These are phyloP conservation scores for Penaeus indicus DNA, from an alignment of 1,140 invertebrate species.

Conservation along the genomic window DNA sequence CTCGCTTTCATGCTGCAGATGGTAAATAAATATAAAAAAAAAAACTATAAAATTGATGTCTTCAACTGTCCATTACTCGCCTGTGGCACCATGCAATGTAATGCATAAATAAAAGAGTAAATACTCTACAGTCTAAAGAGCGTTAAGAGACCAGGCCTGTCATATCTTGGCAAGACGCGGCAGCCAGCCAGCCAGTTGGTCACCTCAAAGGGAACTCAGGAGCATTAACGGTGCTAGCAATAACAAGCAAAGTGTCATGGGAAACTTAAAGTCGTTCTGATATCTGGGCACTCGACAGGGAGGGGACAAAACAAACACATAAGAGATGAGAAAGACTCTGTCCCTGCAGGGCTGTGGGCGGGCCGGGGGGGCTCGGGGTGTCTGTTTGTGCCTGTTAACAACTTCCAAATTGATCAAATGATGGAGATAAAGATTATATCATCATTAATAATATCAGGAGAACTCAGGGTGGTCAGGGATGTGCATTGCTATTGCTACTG, in stretches of 20 bases:
- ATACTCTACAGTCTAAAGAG: slow-evolving; percentile 61
- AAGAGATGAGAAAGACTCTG: slow-evolving; percentile 56
- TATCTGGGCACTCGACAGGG: slow-evolving; percentile 49
- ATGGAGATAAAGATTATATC: slow-evolving; percentile 52
- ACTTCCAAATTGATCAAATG: slow-evolving; percentile 56
- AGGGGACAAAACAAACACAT: slow-evolving; percentile 54
- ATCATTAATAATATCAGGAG: slow-evolving; percentile 47
- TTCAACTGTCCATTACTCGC: slow-evolving; percentile 54
- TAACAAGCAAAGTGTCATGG: slow-evolving; percentile 59
- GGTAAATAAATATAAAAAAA: slow-evolving; percentile 56
- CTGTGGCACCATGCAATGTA: slow-evolving; percentile 61
- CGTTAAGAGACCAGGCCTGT: slow-evolving; percentile 59
- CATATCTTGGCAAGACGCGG: slow-evolving; percentile 60
- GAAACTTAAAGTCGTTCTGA: slow-evolving; percentile 59
- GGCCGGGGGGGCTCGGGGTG: slow-evolving; percentile 53
- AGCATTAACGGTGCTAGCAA: slow-evolving; percentile 61
- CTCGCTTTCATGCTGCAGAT: slow-evolving; percentile 64
- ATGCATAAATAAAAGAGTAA: slow-evolving; percentile 65
- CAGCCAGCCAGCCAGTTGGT: slow-evolving; percentile 37
- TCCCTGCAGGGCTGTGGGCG: slow-evolving; percentile 52
- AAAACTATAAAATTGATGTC: slow-evolving; percentile 20
- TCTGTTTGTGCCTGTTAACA: slow-evolving; percentile 46
- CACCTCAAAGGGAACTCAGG: slow-evolving; percentile 50
- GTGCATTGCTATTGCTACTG: not conserved
- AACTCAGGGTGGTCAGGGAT: not conserved